These are phyloP conservation scores for Phocoena sinus DNA, from an alignment of 2,113 vertebrate species.

Conservation along the genomic window DNA sequence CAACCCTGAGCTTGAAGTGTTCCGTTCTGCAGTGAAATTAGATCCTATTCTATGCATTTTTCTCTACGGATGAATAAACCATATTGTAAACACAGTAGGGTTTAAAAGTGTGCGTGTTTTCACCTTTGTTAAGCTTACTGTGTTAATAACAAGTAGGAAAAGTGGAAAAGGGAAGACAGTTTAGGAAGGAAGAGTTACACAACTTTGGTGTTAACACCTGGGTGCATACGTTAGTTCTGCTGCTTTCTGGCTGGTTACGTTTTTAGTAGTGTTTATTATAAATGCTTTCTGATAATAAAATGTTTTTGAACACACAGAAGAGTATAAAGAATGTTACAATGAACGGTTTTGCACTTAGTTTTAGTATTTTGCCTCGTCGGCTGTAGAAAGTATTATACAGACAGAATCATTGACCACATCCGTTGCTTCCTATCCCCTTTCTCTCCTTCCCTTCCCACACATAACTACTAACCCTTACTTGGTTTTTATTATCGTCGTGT, in stretches of 20 bases:
- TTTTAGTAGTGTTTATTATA: neutral
- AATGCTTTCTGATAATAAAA: neutral
- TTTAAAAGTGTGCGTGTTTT: neutral
- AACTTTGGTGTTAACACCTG: neutral
- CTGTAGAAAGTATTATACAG: neutral
- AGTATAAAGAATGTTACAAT: neutral
- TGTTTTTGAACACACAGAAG: neutral
- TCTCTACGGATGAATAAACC: neutral
- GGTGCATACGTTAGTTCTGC: too few relatives aligned
- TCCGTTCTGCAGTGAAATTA: neutral
- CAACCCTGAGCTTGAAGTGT: accelerated
- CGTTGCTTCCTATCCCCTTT: accelerated
- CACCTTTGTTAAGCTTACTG: neutral
- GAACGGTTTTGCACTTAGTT: neutral
- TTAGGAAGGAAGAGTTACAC: neutral
- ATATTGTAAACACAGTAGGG: neutral
- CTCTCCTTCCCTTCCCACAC: neutral
- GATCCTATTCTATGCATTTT: neutral
- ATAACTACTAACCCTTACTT: too few relatives aligned
- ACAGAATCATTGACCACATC: neutral
- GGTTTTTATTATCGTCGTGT: neutral
- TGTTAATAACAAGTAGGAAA: neutral
- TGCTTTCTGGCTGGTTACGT: neutral
- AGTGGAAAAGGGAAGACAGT: neutral
- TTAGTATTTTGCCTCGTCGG: neutral